phyloP scores from a whole-genome alignment of 2,797 vertebrate genomes.

The Coregonus sp. region DNA sequence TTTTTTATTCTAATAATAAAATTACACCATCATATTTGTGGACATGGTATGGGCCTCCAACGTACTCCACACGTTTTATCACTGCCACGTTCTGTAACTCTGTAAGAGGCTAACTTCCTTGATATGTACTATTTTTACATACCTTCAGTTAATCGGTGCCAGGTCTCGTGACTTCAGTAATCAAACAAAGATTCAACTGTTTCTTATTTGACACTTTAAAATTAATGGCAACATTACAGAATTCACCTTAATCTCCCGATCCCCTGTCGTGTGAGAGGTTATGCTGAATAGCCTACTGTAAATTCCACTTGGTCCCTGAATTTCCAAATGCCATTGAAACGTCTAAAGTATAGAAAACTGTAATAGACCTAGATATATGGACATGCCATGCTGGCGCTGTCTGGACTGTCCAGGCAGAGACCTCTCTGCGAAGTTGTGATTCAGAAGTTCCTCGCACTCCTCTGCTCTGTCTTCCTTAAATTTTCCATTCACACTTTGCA shows the following conservation, averaged over 20 bases:
- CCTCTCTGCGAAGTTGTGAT: slow-evolving; percentile 27
- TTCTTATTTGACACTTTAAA: not conserved
- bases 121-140: not conserved
- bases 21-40: not conserved
- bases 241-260: not conserved
- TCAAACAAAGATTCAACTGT: not conserved
- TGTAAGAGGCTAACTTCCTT: not conserved
- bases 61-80: not conserved
- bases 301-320: not conserved
- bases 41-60: not conserved
- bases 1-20: not conserved
- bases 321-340: not conserved
- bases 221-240: not conserved
- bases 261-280: not conserved
- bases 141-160: not conserved
- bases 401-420: not conserved
- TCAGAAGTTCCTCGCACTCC: slow-evolving; percentile 41
- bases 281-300: not conserved
- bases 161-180: not conserved
- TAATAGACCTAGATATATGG: not conserved
- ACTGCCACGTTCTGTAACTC: not conserved
- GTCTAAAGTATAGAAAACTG: not conserved
- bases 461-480: slow-evolving; percentile 17
- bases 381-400: not conserved
- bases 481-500: slow-evolving; percentile 25